Percentiles rank a stretch among this genome's conserved stretches.
Conservation (phyloP, 2,888 invertebrate species). For the Caenorhabditis wallacei region DNA sequence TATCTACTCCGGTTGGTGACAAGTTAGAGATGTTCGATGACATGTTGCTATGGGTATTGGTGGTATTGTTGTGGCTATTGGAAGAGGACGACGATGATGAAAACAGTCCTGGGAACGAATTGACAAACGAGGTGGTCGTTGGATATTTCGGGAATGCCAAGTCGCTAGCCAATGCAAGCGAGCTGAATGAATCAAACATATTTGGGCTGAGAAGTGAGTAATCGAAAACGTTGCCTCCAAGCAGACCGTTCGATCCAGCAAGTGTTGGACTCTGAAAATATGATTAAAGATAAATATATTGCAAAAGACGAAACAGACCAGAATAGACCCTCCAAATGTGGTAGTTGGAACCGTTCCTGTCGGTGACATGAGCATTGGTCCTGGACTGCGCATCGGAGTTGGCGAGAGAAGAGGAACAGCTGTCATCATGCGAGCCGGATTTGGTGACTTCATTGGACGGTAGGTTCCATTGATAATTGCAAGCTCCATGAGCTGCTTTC, state of each 20-base stretch:
- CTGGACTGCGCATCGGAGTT: constrained; percentile 57
- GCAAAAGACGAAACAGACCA: constrained; percentile 48
- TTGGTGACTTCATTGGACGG: constrained; percentile 85
- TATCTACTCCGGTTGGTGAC: constrained; percentile 27
- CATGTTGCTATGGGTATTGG: not conserved
- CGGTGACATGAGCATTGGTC: constrained; percentile 52
- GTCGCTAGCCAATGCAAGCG: constrained; percentile 57
- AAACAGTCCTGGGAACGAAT: constrained; percentile 69
- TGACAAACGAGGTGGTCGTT: constrained; percentile 66
- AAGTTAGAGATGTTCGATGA: not conserved
- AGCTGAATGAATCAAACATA: constrained; percentile 65
- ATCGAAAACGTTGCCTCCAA: constrained; percentile 53
- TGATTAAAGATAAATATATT: too few relatives aligned
- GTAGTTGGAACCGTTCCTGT: constrained; percentile 17
- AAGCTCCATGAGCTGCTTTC: constrained; percentile 99
- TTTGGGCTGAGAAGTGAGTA: constrained; percentile 56
- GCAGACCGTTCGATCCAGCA: constrained; percentile 31
- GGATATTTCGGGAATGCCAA: constrained; percentile 64
- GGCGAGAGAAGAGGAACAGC: constrained; percentile 67
- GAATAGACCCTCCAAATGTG: constrained; percentile 34
- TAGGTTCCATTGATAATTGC: constrained; percentile 99
- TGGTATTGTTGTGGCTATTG: constrained; percentile 2
- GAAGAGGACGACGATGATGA: constrained; percentile 25
- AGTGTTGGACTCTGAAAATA: constrained; percentile 59
- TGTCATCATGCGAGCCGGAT: constrained; percentile 63